Evolutionary conservation across 2,113 vertebrate genomes (phyloP).

Genomic region (Oryctolagus cuniculus): mOryCun1.1 NC_091450.1:28877001-28877500

Average conservation of each 20-base stretch:
- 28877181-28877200: not conserved
- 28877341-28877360: not conserved
- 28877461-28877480: not conserved
- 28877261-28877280: conserved; percentile 5
- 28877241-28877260: not conserved
- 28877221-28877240: not conserved
- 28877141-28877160: conserved; percentile 22
- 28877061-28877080: not conserved
- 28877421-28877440: not conserved
- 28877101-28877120: not conserved
- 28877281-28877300: not conserved
- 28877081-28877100: not conserved
- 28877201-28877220: not conserved
- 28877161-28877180: not conserved
- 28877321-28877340: not conserved
- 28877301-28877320: not conserved
- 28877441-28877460: not conserved
- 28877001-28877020: not conserved
- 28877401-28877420: not conserved
- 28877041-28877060: not conserved
- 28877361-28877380: not conserved
- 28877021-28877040: not conserved
- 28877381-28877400: not conserved
- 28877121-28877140: not conserved
- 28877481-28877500: not conserved